Evolutionary conservation across 2,797 vertebrate species (phyloP).

Genomic region (Tympanoctomys barrerae): DNA sequence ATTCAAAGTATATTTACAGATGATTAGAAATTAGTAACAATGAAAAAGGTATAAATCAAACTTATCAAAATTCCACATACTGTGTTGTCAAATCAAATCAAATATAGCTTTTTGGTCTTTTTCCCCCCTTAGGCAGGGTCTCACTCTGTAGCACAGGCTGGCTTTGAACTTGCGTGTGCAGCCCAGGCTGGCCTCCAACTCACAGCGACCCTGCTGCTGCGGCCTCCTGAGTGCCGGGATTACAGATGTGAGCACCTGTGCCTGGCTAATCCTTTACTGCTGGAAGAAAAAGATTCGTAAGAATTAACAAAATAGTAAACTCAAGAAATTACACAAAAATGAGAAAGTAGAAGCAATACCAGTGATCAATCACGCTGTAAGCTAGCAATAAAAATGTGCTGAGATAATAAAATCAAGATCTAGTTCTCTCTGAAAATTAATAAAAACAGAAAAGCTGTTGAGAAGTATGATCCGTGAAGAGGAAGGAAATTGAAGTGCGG

Average conservation of each 20-base stretch:
- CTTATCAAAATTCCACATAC: neutral
- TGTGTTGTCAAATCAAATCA: neutral
- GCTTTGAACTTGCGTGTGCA: too few species aligned
- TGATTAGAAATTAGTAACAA: neutral
- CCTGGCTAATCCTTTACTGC: neutral
- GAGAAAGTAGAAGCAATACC: neutral
- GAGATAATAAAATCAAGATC: neutral
- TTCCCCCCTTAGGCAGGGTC: neutral
- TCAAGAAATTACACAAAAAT: neutral
- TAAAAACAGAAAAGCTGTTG: neutral
- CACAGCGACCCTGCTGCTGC: neutral
- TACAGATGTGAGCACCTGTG: neutral
- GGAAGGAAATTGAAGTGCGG: neutral
- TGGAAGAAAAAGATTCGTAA: neutral
- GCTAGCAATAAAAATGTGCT: neutral
- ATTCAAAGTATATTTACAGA: neutral
- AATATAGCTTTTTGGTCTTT: neutral
- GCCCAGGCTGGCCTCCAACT: neutral
- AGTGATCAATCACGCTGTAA: neutral
- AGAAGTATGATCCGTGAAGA: neutral
- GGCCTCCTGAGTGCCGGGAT: neutral
- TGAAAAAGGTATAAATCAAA: neutral
- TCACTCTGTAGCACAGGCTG: neutral
- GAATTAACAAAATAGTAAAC: neutral
- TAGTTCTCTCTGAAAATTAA: neutral